Evolutionary conservation across 1,140 invertebrate species (phyloP).

Genomic region (Apis laboriosa): DNA sequence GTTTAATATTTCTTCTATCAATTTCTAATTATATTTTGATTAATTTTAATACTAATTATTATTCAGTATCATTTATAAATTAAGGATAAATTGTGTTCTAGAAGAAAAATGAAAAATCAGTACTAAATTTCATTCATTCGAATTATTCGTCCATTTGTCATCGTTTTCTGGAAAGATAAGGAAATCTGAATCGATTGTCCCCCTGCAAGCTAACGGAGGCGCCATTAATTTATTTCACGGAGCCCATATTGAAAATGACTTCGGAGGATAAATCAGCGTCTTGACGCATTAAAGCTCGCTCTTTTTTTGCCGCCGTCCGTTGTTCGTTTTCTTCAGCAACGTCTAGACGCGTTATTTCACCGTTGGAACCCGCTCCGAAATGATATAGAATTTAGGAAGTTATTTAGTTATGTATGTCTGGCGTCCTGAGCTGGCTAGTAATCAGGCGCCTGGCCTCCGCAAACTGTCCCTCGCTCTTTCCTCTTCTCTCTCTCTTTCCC

Average conservation of each 20-base stretch:
- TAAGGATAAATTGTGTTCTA: not conserved
- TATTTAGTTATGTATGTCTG: slow-evolving; percentile 71
- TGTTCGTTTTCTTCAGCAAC: slow-evolving; percentile 45
- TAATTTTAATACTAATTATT: not conserved
- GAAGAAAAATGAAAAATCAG: not conserved
- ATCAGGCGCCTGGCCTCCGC: slow-evolving; percentile 67
- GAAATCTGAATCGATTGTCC: not conserved
- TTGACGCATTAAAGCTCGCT: slow-evolving; percentile 35
- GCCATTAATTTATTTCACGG: slow-evolving; percentile 40
- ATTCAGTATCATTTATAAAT: not conserved
- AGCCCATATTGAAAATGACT: slow-evolving; percentile 33
- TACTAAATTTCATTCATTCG: not conserved
- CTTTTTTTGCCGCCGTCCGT: slow-evolving; percentile 16
- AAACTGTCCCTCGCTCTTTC: slow-evolving; percentile 42
- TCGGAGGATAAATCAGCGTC: slow-evolving; percentile 34
- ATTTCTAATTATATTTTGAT: not conserved
- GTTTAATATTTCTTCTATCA: not conserved
- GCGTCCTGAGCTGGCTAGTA: slow-evolving; percentile 66
- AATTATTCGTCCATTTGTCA: slow-evolving; percentile 19
- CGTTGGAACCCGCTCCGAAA: slow-evolving; percentile 55
- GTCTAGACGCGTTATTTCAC: slow-evolving; percentile 69
- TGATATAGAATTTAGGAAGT: slow-evolving; percentile 71
- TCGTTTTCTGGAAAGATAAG: not conserved
- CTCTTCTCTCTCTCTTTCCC: not conserved
- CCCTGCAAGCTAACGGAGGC: slow-evolving; percentile 10